These are phyloP conservation scores for Chascanopsetta lugubris DNA, from an alignment of 2,113 vertebrate species.

Conservation along the genomic window DNA sequence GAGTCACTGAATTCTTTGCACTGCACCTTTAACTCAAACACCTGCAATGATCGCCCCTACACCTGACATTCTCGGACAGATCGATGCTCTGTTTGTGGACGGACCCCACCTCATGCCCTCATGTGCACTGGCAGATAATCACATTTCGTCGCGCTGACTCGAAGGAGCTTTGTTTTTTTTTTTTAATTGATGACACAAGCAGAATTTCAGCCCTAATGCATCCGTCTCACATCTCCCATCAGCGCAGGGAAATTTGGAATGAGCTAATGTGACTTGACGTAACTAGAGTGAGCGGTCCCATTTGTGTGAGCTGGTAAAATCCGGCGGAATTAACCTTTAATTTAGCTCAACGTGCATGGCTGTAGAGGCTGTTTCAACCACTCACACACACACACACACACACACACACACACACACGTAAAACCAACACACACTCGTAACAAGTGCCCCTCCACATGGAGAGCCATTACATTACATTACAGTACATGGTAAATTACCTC, in stretches of 20 bases:
- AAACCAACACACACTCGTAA: background rate
- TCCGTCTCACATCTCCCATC: background rate
- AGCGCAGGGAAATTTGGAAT: background rate
- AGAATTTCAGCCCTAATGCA: background rate
- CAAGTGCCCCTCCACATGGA: slow-evolving; percentile 29
- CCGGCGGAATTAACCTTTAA: no score
- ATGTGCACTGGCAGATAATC: background rate
- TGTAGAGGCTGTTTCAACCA: no score
- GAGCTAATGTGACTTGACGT: slow-evolving; percentile 1
- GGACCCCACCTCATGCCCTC: no score
- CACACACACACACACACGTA: background rate
- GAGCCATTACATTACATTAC: slow-evolving; percentile 29
- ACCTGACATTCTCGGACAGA: no score
- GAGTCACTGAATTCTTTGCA: no score
- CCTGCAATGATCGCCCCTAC: no score
- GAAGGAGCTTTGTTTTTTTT: background rate
- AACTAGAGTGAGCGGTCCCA: background rate
- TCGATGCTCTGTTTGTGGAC: background rate
- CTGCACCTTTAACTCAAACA: no score
- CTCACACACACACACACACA: background rate
- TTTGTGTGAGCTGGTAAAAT: background rate
- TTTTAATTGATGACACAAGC: background rate
- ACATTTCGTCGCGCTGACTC: background rate
- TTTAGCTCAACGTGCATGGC: no score
- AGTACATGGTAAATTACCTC: slow-evolving; percentile 38